Base-by-base conservation (phyloP, 37 sponge, comb jelly and placozoan genomes). In the Aphrocallistes beatrix region DNA sequence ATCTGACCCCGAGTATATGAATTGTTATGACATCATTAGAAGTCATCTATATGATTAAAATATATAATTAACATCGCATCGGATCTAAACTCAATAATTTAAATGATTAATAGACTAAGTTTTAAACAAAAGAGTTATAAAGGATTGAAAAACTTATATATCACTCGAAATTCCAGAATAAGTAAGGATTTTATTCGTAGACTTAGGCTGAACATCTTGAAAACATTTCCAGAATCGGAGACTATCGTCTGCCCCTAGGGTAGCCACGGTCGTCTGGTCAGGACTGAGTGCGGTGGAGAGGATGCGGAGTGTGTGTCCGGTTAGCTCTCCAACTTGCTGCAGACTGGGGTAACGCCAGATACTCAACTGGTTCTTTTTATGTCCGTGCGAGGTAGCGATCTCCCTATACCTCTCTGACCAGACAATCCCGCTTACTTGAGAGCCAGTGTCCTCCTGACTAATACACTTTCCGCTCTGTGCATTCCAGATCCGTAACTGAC, bases 171-270 rank as follows among this genome's bases (percentile, higher is more conserved):
- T n/a, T n/a, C n/a, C n/a, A n/a, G n/a, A n/a, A n/a, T n/a, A n/a
- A n/a, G n/a, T n/a, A 60, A 60, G 34, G 10, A 60, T 19, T 60
- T 60, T 60, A 28, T 60, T 60, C 28, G 17, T 60, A 19, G 34
- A 6, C 34, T 13, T 60, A 30, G 75, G 75, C 30, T 85, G 51
- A 23, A 39, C 39, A 38, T 82, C 82, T 17, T 30, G 51, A 85
- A 92, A 92, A 75, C 88, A 90, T 38, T 92, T 92, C 97, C 97
- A 96, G 51, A 96, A 88, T 37, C 97, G 84, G 48, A 96, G 75
- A 0, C 93, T 92, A 86, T 96, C 97, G 85, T 96, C 97, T 23
- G 97, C 94, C 16, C 88, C 91, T 0, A 91, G 88, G 8, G 92
- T 92, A 50, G 89, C 97, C 3, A 96, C 93, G 9, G 89, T 91